Percentiles rank a stretch among this genome's conserved stretches.
Conservation (phyloP, 2,113 vertebrate genomes). For the Sphyrna mokarran region DNA sequence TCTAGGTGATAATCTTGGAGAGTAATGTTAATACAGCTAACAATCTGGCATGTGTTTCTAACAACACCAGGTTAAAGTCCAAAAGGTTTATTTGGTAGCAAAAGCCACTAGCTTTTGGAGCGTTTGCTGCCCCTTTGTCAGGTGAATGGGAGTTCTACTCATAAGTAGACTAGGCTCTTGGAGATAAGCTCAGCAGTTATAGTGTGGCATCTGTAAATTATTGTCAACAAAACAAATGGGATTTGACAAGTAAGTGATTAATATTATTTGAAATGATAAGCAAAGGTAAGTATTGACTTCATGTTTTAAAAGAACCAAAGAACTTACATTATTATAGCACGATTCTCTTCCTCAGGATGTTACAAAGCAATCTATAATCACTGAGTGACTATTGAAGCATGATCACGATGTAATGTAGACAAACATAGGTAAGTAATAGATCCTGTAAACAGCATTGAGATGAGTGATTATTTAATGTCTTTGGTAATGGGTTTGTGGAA, state of each 20-base stretch:
- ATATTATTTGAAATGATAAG: background rate
- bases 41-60: background rate
- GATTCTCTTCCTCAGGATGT: background rate
- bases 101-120: too few relatives aligned
- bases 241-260: background rate
- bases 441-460: background rate
- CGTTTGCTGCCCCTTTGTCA: too few relatives aligned
- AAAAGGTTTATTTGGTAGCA: too few relatives aligned
- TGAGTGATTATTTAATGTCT: background rate
- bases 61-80: background rate
- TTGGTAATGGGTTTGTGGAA: background rate
- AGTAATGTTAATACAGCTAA: background rate
- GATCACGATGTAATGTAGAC: background rate
- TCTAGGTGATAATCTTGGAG: background rate
- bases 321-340: background rate
- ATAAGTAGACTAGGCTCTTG: background rate
- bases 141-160: too few relatives aligned
- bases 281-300: background rate
- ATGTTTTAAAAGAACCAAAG: background rate
- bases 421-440: background rate
- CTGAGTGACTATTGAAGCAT: background rate
- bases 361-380: background rate
- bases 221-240: background rate
- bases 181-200: background rate
- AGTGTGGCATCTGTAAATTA: background rate